These are phyloP conservation scores for Andrena bucephala DNA, from an alignment of 2,888 invertebrate genomes.

Conservation along the genomic window DNA sequence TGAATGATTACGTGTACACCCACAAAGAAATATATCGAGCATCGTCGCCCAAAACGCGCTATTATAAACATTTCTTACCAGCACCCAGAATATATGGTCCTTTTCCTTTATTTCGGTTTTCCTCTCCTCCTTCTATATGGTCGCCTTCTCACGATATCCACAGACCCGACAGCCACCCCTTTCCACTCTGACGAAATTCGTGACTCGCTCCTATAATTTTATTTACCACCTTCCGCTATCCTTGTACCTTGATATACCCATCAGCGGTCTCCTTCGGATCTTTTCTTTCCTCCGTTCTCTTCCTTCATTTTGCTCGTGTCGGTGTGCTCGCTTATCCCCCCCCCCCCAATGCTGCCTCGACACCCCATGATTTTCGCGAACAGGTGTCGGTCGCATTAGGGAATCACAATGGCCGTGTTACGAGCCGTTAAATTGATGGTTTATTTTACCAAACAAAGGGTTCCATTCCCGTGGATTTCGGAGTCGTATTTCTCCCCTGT, in stretches of 20 bases:
- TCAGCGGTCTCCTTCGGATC: neutral
- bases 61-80: too few species aligned
- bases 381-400: constrained; percentile 50
- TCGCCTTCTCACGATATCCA: too few species aligned
- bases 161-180: too few species aligned
- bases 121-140: too few species aligned
- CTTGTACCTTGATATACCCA: constrained; percentile 16
- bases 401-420: constrained; percentile 33
- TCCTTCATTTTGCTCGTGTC: neutral
- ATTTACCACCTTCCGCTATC: constrained; percentile 57
- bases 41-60: too few species aligned
- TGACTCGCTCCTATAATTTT: constrained; percentile 51
- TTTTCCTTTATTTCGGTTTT: too few species aligned
- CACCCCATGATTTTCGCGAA: constrained; percentile 48
- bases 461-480: constrained; percentile 15
- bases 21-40: too few species aligned
- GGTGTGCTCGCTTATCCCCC: constrained; percentile 23
- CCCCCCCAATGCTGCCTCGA: constrained; percentile 24
- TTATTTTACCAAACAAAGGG: constrained; percentile 38
- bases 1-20: too few species aligned
- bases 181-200: neutral
- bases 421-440: constrained; percentile 41
- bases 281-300: constrained; percentile 15
- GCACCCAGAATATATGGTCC: too few species aligned
- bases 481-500: constrained; percentile 3